Evolutionary conservation across 1,140 invertebrate species (phyloP), one percentile per base, ranked within the genome.

Genomic region (Sinonovacula constricta): DNA sequence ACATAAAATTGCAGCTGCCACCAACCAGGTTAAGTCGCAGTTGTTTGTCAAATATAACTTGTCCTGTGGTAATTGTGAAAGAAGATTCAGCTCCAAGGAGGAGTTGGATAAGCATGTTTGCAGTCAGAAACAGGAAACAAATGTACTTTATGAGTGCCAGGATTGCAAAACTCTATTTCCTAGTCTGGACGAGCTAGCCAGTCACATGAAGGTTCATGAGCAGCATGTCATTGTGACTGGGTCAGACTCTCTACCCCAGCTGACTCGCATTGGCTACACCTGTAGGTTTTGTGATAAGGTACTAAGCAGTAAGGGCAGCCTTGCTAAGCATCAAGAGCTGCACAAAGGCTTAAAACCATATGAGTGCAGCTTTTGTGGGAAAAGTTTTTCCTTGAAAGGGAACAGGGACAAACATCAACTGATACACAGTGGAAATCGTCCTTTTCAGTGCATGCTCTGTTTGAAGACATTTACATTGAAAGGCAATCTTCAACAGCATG

Each of bases 401-500:
- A 70, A 70, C 22, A 54, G 33, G 14, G 68, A 70, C 34, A 70
- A 70, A 22, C 68, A 70, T 45, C 53, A 70, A 18, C 28, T 70
- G 1, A 70, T 70, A 24, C 68, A 70, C 24, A 45, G 26, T 28
- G 53, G 56, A n/a, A 57, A 12, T 30, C 15, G 56, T 59, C 30
- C 51, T 5, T 54, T 57, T 30, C 31, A 56, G 31, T 70, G 68
- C 30, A 24, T 56, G 53, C 30, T 70, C 12, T 70, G 68, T 70
- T 34, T 12, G 33, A 57, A 60, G 31, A 34, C 33, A 45, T 70
- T 70, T 28, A 70, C 68, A 3, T 45, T 70, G 56, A 70, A 70
- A 36, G 68, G 68, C 1, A 70, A 70, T 49, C 56, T 70, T 26
- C 68, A 70, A 26, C 68, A 70, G 26, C 68, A 70, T 56, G 54